Conservation (phyloP, 1,140 invertebrate genomes). For the Odontomachus brunneus region DNA sequence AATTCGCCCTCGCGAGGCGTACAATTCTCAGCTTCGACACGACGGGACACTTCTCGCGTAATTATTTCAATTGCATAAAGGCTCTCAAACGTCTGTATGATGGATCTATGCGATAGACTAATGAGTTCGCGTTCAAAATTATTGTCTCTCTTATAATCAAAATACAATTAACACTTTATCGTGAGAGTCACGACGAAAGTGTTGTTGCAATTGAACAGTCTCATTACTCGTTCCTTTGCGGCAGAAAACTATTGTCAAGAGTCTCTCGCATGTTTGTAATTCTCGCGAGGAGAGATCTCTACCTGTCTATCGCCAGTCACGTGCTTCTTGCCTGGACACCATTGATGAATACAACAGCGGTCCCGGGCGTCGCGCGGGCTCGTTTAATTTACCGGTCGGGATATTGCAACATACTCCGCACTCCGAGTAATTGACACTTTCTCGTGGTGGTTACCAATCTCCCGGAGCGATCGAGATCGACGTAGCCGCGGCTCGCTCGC, state of each 20-base stretch:
- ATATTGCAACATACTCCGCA: constrained; percentile 43
- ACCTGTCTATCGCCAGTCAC: background rate
- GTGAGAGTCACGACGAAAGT: too few relatives aligned
- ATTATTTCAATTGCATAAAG: too few relatives aligned
- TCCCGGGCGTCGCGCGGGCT: background rate
- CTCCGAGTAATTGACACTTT: constrained; percentile 67
- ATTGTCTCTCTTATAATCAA: too few relatives aligned
- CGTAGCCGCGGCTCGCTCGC: constrained; percentile 29
- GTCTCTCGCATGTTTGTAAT: too few relatives aligned
- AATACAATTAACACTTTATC: too few relatives aligned
- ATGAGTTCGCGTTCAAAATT: too few relatives aligned
- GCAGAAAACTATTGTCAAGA: too few relatives aligned
- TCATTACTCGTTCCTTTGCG: too few relatives aligned
- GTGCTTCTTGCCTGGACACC: background rate
- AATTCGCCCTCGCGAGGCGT: background rate
- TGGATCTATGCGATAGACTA: too few relatives aligned
- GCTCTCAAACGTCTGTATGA: too few relatives aligned
- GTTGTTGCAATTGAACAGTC: too few relatives aligned
- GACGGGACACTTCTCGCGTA: background rate
- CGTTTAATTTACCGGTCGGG: constrained; percentile 52
- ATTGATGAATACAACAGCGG: background rate
- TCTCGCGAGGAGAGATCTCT: too few relatives aligned
- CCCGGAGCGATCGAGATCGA: constrained; percentile 54
- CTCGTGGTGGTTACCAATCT: constrained; percentile 52
- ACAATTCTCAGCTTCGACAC: background rate